These are phyloP conservation scores for Pseudomyrmex sp. DNA, from an alignment of 1,140 invertebrate genomes.

Conservation along the genomic window DNA sequence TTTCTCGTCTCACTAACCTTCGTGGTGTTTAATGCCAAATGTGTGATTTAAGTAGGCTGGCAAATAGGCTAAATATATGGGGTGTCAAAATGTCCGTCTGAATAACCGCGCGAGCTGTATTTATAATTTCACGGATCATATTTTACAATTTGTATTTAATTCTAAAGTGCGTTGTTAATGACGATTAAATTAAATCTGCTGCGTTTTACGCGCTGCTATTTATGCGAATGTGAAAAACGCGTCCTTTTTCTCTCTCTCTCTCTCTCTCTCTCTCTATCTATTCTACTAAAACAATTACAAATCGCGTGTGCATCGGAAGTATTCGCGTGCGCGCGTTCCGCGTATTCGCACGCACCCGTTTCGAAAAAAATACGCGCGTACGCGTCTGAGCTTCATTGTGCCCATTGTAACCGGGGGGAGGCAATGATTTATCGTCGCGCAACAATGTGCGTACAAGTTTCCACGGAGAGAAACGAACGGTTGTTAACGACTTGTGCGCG, in stretches of 20 bases:
- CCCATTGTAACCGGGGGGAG: slow-evolving; percentile 32
- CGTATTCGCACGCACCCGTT: not conserved
- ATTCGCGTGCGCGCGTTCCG: not conserved
- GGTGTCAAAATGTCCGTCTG: too few relatives aligned
- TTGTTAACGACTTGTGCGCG: slow-evolving; percentile 47
- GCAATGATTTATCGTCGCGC: slow-evolving; percentile 61
- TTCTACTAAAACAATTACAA: slow-evolving; percentile 40
- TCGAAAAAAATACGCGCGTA: not conserved
- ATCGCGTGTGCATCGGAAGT: slow-evolving; percentile 2
- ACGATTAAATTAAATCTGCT: too few relatives aligned
- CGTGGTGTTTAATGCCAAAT: not conserved
- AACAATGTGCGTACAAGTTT: slow-evolving; percentile 60
- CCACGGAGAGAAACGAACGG: slow-evolving; percentile 57
- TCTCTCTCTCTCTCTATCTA: too few relatives aligned
- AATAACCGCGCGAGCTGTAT: too few relatives aligned
- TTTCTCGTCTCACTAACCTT: slow-evolving; percentile 39
- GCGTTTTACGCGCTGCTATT: too few relatives aligned
- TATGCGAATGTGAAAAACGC: not conserved
- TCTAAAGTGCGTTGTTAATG: too few relatives aligned
- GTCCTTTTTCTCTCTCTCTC: too few relatives aligned
- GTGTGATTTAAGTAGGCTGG: not conserved
- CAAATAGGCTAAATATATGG: too few relatives aligned
- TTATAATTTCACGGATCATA: too few relatives aligned
- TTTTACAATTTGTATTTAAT: too few relatives aligned
- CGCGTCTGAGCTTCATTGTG: slow-evolving; percentile 28